These are phyloP conservation scores for Thermophis baileyi DNA, from an alignment of 2,113 vertebrate species.

Conservation along the genomic window DNA sequence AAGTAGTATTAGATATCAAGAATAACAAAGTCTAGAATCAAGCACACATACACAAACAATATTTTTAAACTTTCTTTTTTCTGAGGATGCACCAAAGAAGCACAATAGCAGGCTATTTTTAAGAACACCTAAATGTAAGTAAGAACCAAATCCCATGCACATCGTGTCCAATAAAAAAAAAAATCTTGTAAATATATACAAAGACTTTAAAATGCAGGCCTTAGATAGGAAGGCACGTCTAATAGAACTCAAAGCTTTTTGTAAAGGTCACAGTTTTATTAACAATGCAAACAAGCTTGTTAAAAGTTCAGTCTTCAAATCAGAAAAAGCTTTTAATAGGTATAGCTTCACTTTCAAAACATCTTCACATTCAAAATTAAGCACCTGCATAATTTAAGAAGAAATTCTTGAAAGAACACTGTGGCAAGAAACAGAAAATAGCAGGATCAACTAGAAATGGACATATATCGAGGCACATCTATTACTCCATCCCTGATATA, in stretches of 20 bases:
- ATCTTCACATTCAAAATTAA: constrained; percentile 1
- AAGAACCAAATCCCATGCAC: neutral
- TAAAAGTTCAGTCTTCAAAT: constrained; percentile 2
- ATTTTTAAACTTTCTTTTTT: neutral
- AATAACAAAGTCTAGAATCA: neutral
- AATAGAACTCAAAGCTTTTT: neutral
- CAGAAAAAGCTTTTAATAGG: neutral
- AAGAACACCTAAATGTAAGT: neutral
- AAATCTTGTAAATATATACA: neutral
- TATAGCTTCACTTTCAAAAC: constrained; percentile 12
- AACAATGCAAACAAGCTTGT: neutral
- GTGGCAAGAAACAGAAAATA: neutral
- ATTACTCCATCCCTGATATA: neutral
- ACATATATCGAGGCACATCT: neutral
- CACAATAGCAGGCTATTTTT: too few relatives aligned
- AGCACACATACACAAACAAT: neutral
- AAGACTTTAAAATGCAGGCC: neutral
- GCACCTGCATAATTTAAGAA: neutral
- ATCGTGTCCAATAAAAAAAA: neutral
- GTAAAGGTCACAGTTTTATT: constrained; percentile 12
- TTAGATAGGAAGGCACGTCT: neutral
- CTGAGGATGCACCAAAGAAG: neutral
- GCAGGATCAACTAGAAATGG: neutral
- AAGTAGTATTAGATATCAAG: neutral
- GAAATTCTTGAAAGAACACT: neutral